These are phyloP conservation scores for Anisognathus igniventris DNA, from an alignment of 2,797 vertebrate species.

Conservation along the genomic window DNA sequence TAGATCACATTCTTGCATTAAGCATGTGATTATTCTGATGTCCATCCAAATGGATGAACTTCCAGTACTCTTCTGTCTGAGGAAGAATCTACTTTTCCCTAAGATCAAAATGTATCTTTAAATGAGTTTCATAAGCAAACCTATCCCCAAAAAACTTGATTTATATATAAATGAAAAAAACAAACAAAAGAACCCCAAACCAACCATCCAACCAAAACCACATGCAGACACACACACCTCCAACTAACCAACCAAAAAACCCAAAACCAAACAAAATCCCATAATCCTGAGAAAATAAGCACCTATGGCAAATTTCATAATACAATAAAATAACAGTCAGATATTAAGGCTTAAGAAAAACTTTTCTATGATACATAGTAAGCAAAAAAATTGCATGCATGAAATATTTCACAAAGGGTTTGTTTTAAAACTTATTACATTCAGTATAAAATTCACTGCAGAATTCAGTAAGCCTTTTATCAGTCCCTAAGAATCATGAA, in stretches of 20 bases:
- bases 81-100: background rate
- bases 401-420: background rate
- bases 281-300: background rate
- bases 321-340: background rate
- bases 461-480: background rate
- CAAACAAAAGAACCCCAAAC: background rate
- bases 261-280: background rate
- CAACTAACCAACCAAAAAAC: no score
- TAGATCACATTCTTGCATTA: background rate
- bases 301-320: background rate
- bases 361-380: background rate
- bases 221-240: no score
- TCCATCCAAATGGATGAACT: background rate
- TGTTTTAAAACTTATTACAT: background rate
- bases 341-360: background rate
- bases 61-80: background rate
- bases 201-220: background rate
- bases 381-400: background rate
- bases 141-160: background rate
- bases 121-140: background rate
- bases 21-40: background rate
- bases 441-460: background rate
- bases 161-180: background rate
- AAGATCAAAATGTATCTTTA: background rate
- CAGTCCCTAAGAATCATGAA: background rate